Conservation (phyloP, 2,888 invertebrate genomes). For the Acanthosoma haemorrhoidale region DNA sequence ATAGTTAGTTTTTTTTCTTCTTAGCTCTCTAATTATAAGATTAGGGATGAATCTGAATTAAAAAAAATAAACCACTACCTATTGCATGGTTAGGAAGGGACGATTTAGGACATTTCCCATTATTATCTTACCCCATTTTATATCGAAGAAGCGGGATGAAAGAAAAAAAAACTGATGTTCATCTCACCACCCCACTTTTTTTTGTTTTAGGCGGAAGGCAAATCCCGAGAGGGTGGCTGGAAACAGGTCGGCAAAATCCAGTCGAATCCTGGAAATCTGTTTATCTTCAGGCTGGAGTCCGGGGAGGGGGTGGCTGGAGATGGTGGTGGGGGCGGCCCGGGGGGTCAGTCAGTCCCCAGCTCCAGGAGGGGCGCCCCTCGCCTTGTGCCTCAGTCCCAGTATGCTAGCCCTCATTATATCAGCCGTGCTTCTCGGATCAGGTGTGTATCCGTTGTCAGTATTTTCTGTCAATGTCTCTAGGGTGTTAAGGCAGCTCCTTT, state of each 20-base stretch:
- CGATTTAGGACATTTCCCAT: too few relatives aligned
- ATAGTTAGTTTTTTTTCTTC: too few relatives aligned
- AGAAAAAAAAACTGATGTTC: neutral
- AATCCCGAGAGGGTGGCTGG: conserved; percentile 1
- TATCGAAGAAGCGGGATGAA: neutral
- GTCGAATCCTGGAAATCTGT: conserved; percentile 25
- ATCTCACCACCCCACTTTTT: neutral
- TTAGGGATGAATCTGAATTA: too few relatives aligned
- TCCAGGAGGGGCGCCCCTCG: conserved; percentile 5
- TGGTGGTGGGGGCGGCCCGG: neutral
- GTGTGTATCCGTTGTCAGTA: neutral
- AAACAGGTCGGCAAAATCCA: conserved; percentile 15
- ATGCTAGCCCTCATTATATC: conserved; percentile 20
- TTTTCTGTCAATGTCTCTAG: neutral
- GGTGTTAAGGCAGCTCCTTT: too few relatives aligned
- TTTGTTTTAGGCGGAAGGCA: neutral
- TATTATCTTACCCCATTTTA: too few relatives aligned
- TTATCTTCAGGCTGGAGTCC: neutral
- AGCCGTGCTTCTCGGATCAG: conserved; percentile 4
- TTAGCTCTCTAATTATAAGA: too few relatives aligned
- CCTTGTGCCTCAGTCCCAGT: neutral
- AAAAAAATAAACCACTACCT: too few relatives aligned
- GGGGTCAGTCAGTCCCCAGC: neutral
- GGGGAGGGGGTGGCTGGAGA: neutral
- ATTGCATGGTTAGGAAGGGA: too few relatives aligned